Percentiles rank a stretch among this genome's conserved stretches.
Conservation (phyloP, 2,888 invertebrate genomes). For the Lepidocyrtoides sp. region DNA sequence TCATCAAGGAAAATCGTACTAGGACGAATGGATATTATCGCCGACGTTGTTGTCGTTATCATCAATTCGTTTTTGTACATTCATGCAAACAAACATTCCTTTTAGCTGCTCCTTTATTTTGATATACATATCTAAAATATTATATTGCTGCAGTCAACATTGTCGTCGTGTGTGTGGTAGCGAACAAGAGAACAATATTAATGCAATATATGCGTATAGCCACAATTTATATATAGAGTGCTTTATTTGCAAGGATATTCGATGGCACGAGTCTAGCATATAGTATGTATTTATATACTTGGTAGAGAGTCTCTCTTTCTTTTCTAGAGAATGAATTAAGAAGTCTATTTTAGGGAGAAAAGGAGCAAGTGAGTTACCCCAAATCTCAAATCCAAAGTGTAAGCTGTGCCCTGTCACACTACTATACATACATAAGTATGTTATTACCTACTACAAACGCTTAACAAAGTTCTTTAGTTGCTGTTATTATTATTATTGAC, state of each 20-base stretch:
- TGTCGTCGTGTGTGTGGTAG: not conserved
- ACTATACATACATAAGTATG: not conserved
- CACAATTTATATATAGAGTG: not conserved
- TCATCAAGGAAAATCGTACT: conserved; percentile 7
- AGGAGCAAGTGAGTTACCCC: conserved; percentile 69
- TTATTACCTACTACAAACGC: not conserved
- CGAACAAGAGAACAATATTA: too few relatives aligned
- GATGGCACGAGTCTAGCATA: not conserved
- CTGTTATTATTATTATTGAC: conserved; percentile 62
- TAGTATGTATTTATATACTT: not conserved
- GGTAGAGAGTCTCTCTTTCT: not conserved
- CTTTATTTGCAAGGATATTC: not conserved
- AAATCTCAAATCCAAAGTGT: conserved; percentile 35
- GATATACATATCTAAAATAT: conserved; percentile 55
- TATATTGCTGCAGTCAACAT: conserved; percentile 36
- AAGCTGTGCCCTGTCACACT: not conserved
- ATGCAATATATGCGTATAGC: not conserved
- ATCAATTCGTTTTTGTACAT: conserved; percentile 43
- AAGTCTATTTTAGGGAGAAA: conserved; percentile 59
- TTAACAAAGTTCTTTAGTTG: conserved; percentile 1
- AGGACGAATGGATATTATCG: conserved; percentile 47
- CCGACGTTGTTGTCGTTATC: conserved; percentile 42
- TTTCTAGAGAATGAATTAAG: not conserved
- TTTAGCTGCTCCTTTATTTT: not conserved
- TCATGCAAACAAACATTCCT: conserved; percentile 39